Conservation (phyloP, 2,113 vertebrate genomes). For the Aphyosemion australe region DNA sequence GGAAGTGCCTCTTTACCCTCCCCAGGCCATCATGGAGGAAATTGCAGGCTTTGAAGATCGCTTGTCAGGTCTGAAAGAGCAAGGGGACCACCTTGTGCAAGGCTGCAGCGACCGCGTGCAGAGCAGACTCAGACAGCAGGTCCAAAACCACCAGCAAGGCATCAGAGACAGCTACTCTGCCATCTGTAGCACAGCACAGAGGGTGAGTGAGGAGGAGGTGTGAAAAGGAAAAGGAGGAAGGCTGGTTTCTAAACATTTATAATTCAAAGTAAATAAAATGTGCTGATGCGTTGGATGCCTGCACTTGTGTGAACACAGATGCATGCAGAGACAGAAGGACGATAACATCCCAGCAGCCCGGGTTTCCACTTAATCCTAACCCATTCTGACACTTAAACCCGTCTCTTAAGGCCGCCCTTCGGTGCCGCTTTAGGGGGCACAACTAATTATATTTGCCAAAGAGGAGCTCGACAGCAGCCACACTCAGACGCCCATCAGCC, state of each 20-base stretch:
- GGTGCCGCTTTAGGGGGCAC: conserved; percentile 57
- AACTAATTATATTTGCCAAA: conserved; percentile 68
- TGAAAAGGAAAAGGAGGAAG: conserved; percentile 4
- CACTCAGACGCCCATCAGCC: conserved; percentile 41
- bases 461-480: conserved; percentile 55
- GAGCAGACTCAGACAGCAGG: conserved; percentile 87
- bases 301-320: conserved; percentile 1
- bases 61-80: conserved; percentile 83
- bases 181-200: conserved; percentile 95
- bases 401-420: conserved; percentile 61
- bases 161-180: conserved; percentile 94
- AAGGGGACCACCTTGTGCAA: conserved; percentile 84
- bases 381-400: conserved; percentile 63
- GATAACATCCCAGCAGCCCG: conserved; percentile 48
- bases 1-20: conserved; percentile 35
- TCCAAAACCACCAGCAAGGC: conserved; percentile 90
- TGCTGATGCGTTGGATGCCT: background rate
- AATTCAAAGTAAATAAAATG: background rate
- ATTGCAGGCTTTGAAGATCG: conserved; percentile 94
- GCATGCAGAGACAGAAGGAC: conserved; percentile 24
- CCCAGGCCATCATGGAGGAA: conserved; percentile 97
- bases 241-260: conserved; percentile 17
- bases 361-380: conserved; percentile 66
- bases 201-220: conserved; percentile 81
- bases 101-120: conserved; percentile 90